Conservation (phyloP, 1,140 invertebrate species). For the Scaptomyza pallida region DNA sequence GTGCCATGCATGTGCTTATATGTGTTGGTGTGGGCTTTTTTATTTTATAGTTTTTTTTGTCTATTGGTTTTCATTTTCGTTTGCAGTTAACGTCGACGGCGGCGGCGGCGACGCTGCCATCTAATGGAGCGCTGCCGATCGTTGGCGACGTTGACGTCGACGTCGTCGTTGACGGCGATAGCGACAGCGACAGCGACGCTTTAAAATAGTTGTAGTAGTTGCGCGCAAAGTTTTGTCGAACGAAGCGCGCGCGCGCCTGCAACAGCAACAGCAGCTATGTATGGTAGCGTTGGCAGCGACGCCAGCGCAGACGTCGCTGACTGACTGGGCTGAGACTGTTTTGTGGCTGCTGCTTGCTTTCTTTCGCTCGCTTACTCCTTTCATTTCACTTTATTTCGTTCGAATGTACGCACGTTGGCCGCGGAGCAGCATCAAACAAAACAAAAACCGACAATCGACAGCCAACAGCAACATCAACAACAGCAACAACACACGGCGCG, state of each 20-base stretch:
- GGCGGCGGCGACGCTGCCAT: constrained; percentile 22
- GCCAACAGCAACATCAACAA: constrained; percentile 21
- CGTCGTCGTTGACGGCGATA: constrained; percentile 6
- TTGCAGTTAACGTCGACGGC: constrained; percentile 55
- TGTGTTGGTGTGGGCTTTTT: constrained; percentile 33
- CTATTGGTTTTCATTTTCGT: constrained; percentile 82
- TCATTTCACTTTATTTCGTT: constrained; percentile 84
- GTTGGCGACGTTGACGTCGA: background rate
- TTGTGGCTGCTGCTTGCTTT: constrained; percentile 83
- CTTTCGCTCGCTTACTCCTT: constrained; percentile 84
- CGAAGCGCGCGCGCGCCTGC: constrained; percentile 19
- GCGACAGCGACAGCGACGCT: constrained; percentile 18
- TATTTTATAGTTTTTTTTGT: constrained; percentile 51
- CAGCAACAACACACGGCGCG: constrained; percentile 44
- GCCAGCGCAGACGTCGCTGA: constrained; percentile 47
- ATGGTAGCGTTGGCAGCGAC: constrained; percentile 31
- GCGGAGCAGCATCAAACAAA: constrained; percentile 66
- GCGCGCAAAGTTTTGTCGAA: constrained; percentile 51
- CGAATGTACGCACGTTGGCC: constrained; percentile 83
- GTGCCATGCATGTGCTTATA: constrained; percentile 35
- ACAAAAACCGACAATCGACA: constrained; percentile 37
- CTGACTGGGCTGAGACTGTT: constrained; percentile 55
- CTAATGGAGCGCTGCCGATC: constrained; percentile 48
- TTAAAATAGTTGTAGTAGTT: constrained; percentile 43
- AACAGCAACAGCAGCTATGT: constrained; percentile 19